A percentile compares a stretch with the other conserved stretches of the same genome.
phyloP scores from a whole-genome alignment of 1,140 invertebrate genomes.

The Sogatella furcifera region DNA sequence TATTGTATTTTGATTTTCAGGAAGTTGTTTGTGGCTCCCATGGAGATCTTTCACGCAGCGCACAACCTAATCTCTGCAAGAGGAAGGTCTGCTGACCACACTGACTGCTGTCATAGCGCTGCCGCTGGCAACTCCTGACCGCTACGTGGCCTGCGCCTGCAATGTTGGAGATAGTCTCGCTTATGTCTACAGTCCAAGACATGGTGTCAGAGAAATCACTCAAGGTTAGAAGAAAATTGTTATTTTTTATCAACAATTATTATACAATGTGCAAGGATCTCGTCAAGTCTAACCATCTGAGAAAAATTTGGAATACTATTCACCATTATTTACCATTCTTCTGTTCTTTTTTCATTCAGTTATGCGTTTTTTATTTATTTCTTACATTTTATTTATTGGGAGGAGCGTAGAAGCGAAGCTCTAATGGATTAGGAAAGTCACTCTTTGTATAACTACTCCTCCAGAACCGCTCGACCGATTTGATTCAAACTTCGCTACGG shows the following conservation, averaged over 20 bases:
- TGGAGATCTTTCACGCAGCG: constrained; percentile 77
- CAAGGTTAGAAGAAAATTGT: constrained; percentile 39
- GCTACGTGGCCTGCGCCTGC: constrained; percentile 76
- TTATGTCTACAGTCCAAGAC: constrained; percentile 71
- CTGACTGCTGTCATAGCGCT: constrained; percentile 67
- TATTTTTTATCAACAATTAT: constrained; percentile 7
- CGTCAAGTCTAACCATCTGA: too few relatives aligned
- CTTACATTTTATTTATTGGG: too few relatives aligned
- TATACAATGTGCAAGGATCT: background rate
- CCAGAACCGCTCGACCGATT: too few relatives aligned
- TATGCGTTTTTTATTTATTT: too few relatives aligned
- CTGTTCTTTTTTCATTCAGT: too few relatives aligned
- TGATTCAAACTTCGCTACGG: too few relatives aligned
- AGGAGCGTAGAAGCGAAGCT: too few relatives aligned
- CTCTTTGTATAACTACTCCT: too few relatives aligned
- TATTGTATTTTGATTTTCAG: constrained; percentile 28
- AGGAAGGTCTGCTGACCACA: constrained; percentile 78
- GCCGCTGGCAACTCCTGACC: constrained; percentile 40
- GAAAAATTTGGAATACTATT: too few relatives aligned
- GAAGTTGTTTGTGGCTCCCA: constrained; percentile 69
- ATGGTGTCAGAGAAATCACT: constrained; percentile 62
- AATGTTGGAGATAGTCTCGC: constrained; percentile 87
- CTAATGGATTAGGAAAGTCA: too few relatives aligned
- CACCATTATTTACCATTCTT: too few relatives aligned
- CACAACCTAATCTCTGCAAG: constrained; percentile 78